A percentile compares a stretch with the other conserved stretches of the same genome.
These are phyloP conservation scores for Hystrix brachyura DNA, from an alignment of 2,113 vertebrate species.

Conservation along the genomic window DNA sequence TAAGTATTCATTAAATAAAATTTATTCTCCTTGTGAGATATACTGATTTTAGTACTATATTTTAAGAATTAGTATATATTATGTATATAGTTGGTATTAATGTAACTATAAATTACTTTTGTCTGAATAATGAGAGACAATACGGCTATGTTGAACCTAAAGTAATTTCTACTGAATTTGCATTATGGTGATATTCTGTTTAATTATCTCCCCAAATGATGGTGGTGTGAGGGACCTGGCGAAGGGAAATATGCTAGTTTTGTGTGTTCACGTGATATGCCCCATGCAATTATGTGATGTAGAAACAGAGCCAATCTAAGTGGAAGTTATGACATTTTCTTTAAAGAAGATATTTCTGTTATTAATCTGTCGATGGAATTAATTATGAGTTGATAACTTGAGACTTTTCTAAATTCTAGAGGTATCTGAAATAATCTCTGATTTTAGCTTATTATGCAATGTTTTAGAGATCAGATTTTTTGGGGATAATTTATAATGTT, in stretches of 20 bases:
- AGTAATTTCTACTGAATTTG: background rate
- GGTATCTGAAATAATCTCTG: slow-evolving; percentile 13
- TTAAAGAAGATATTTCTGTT: background rate
- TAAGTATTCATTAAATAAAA: slow-evolving; percentile 9
- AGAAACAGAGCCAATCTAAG: background rate
- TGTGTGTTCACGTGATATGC: background rate
- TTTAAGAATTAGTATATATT: background rate
- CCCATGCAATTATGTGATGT: background rate
- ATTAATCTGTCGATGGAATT: background rate
- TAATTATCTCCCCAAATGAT: background rate
- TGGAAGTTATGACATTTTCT: background rate
- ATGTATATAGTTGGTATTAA: background rate
- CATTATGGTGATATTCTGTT: background rate
- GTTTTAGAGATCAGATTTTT: background rate
- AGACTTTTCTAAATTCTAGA: background rate
- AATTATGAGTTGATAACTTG: background rate
- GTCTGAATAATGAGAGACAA: background rate
- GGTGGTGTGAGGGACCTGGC: background rate
- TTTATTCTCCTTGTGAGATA: background rate
- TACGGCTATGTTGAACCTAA: background rate
- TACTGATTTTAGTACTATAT: background rate
- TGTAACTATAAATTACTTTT: background rate
- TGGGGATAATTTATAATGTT: background rate
- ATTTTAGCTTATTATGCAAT: slow-evolving; percentile 6
- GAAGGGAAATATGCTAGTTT: background rate